These are phyloP conservation scores for Boleophthalmus pectinirostris DNA, from an alignment of 2,113 vertebrate genomes.

Conservation along the genomic window DNA sequence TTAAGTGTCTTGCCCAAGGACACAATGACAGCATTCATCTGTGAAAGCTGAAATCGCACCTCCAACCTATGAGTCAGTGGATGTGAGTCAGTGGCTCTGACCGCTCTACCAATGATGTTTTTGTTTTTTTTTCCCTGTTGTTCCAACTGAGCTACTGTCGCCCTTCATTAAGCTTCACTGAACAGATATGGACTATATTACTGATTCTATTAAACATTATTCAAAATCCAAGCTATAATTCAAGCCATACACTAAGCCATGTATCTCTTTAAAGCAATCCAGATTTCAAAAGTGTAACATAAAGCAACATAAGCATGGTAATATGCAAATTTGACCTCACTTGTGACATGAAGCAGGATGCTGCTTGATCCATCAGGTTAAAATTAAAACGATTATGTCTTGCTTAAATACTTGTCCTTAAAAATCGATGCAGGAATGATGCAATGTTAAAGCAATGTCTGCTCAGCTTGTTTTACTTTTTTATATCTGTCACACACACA, in stretches of 20 bases:
- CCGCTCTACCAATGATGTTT: no score
- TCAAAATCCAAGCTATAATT: background rate
- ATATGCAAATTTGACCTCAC: background rate
- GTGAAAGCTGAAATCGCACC: no score
- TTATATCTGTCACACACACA: constrained; percentile 44
- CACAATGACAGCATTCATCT: no score
- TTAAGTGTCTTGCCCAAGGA: no score
- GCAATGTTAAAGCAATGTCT: constrained; percentile 45
- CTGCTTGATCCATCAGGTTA: constrained; percentile 18
- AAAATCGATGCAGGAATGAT: constrained; percentile 18
- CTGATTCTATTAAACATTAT: background rate
- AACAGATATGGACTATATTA: no score
- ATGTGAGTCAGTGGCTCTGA: no score
- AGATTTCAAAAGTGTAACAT: background rate
- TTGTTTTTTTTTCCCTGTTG: no score
- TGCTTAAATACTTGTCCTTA: constrained; percentile 24
- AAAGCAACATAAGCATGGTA: background rate
- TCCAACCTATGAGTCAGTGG: no score
- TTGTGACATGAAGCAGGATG: background rate
- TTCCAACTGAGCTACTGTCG: no score
- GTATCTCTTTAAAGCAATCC: background rate
- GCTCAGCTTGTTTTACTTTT: constrained; percentile 28
- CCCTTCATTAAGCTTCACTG: no score
- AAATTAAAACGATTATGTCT: constrained; percentile 24
- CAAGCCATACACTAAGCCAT: background rate